phyloP scores from a whole-genome alignment of 2,888 invertebrate genomes.

The Brenthis hecate region DNA sequence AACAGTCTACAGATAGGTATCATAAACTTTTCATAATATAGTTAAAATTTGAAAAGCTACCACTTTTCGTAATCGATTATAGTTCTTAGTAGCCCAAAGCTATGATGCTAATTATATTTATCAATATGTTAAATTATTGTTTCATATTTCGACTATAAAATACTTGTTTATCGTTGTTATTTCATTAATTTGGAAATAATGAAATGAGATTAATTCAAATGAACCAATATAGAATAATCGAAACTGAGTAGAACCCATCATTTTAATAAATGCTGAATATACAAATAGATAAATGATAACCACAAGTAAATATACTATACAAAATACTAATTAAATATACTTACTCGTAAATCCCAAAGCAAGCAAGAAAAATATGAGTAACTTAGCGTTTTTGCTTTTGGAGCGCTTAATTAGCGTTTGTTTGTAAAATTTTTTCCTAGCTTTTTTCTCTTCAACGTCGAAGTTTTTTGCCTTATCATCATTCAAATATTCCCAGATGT shows the following conservation, averaged over 20 bases:
- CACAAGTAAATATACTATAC: conserved; percentile 14
- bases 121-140: too few relatives aligned
- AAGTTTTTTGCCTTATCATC: conserved; percentile 48
- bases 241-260: not conserved
- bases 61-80: too few relatives aligned
- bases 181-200: too few relatives aligned
- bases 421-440: conserved; percentile 50
- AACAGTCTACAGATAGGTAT: too few relatives aligned
- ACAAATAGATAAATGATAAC: not conserved
- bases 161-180: too few relatives aligned
- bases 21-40: too few relatives aligned
- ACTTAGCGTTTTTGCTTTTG: conserved; percentile 48
- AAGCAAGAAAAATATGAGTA: conserved; percentile 49
- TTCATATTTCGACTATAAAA: too few relatives aligned
- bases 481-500: conserved; percentile 68
- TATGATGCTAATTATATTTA: too few relatives aligned
- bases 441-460: conserved; percentile 42
- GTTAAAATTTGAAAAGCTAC: too few relatives aligned
- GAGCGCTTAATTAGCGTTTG: conserved; percentile 46
- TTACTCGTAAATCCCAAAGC: conserved; percentile 50
- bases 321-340: conserved; percentile 41
- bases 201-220: too few relatives aligned
- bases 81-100: too few relatives aligned
- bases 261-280: not conserved
- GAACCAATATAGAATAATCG: too few relatives aligned